Evolutionary conservation across 2,797 vertebrate species (phyloP), one percentile per base, ranked within the genome.

Genomic region (Schizopygopsis malacanthus): DNA sequence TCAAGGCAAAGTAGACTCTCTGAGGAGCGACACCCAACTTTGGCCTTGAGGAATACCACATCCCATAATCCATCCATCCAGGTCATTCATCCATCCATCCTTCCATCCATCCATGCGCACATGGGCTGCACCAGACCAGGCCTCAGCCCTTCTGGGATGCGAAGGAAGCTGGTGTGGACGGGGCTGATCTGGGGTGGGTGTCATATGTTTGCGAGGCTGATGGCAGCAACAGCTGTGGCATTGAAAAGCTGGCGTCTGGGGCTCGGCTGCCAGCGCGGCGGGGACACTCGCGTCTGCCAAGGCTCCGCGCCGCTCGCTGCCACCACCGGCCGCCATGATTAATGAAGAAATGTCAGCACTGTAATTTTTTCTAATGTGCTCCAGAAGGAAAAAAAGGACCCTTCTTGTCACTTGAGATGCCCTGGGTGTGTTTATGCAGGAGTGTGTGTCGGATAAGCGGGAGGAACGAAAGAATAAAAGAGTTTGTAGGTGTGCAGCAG

Each of bases 341-440:
- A 96, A 98, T 98, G 96, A 95, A 97, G 95, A 96, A 93, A 93
- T 94, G 96, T 96, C 96, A 96, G 88, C 91, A 92, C 91, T 91
- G 95, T 96, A 96, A 96, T 96, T 95, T 96, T 94, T 93, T 94
- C 93, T 93, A 95, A 96, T 96, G 94, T 93, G 93, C 94, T 95
- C 93, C 86, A 94, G 92, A 85, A 85, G 89, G 92, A 92, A 93
- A 91, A 91, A 92, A 86, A 81, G 71, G 70, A 84, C 85, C 88
- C 88, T 86, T 92, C 87, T 87, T 88, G 87, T 86, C 79, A 88
- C 82, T 88, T 52, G 67, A 83, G 73, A 82, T 69, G 81, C 61
- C 84, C 86, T 82, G 88, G 87, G 88, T 79, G 73, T 86, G 79
- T 88, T 86, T 89, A 47, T 79, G 70, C 52, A 28, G 67, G 47